These are phyloP conservation scores for Lasioglossum marginatum DNA, from an alignment of 2,888 invertebrate species.

Conservation along the genomic window DNA sequence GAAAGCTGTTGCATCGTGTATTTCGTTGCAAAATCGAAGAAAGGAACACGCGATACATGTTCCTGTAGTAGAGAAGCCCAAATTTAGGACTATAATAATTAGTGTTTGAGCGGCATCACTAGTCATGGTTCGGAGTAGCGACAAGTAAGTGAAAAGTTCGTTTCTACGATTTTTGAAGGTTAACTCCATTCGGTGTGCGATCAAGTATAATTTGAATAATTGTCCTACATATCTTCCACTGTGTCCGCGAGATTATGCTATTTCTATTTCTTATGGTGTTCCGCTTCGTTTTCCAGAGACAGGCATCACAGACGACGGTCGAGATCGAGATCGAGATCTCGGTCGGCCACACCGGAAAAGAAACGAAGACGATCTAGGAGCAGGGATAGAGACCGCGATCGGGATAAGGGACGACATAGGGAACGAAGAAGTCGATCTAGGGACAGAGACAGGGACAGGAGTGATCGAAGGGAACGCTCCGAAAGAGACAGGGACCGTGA, in stretches of 20 bases:
- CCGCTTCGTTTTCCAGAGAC: slow-evolving; percentile 71
- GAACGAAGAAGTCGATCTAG: slow-evolving; percentile 88
- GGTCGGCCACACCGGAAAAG: slow-evolving; percentile 87
- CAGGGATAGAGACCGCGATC: slow-evolving; percentile 86
- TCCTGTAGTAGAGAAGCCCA: not conserved
- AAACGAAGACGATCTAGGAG: slow-evolving; percentile 87
- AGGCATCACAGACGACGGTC: slow-evolving; percentile 86
- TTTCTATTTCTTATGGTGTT: not conserved
- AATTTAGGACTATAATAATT: not conserved
- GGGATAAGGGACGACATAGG: slow-evolving; percentile 87
- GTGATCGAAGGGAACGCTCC: slow-evolving; percentile 81
- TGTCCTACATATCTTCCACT: not conserved
- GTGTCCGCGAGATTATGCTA: too few relatives aligned
- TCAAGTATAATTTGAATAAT: not conserved
- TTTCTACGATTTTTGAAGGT: slow-evolving; percentile 62
- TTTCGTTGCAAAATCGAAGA: not conserved
- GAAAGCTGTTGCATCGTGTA: slow-evolving; percentile 14
- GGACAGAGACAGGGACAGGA: slow-evolving; percentile 87
- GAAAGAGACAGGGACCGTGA: slow-evolving; percentile 86
- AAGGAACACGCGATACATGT: slow-evolving; percentile 31
- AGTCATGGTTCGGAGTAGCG: slow-evolving; percentile 79
- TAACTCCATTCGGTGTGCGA: slow-evolving; percentile 54
- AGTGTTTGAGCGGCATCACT: slow-evolving; percentile 1
- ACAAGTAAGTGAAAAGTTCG: slow-evolving; percentile 75
- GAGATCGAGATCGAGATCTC: slow-evolving; percentile 87